Conservation (phyloP, 92 coral and sea anemone species). For the Diadumene lineata region DNA sequence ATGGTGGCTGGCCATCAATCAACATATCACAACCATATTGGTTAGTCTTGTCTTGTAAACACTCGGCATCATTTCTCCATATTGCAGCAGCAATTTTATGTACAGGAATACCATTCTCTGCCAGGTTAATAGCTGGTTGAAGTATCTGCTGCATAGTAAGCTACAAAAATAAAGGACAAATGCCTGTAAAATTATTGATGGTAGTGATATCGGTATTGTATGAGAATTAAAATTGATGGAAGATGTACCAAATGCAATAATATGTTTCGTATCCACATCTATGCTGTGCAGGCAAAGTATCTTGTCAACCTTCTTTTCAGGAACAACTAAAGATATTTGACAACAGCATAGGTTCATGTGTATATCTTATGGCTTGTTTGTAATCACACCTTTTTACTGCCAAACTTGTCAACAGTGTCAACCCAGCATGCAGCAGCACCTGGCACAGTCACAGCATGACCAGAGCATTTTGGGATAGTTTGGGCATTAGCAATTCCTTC, state of each 20-base stretch:
- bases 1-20: conserved; percentile 79
- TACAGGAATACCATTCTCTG: conserved; percentile 84
- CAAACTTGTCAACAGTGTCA: conserved; percentile 87
- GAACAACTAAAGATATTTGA: too few relatives aligned
- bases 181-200: neutral
- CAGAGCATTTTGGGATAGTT: conserved; percentile 58
- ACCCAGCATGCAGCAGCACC: conserved; percentile 99
- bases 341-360: too few relatives aligned
- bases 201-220: too few relatives aligned
- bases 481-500: conserved; percentile 45
- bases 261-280: too few relatives aligned
- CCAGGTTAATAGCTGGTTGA: conserved; percentile 81
- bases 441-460: conserved; percentile 93
- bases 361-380: too few relatives aligned
- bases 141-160: conserved; percentile 70
- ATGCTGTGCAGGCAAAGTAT: too few relatives aligned
- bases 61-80: conserved; percentile 52
- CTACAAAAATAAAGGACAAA: conserved; percentile 34
- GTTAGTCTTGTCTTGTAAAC: conserved; percentile 54
- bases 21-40: conserved; percentile 76
- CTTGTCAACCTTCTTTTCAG: too few relatives aligned
- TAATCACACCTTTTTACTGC: conserved; percentile 78
- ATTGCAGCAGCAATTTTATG: conserved; percentile 75
- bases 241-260: too few relatives aligned
- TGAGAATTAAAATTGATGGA: too few relatives aligned